Conservation (phyloP, 2,888 invertebrate genomes). For the Acrocera orbiculus region DNA sequence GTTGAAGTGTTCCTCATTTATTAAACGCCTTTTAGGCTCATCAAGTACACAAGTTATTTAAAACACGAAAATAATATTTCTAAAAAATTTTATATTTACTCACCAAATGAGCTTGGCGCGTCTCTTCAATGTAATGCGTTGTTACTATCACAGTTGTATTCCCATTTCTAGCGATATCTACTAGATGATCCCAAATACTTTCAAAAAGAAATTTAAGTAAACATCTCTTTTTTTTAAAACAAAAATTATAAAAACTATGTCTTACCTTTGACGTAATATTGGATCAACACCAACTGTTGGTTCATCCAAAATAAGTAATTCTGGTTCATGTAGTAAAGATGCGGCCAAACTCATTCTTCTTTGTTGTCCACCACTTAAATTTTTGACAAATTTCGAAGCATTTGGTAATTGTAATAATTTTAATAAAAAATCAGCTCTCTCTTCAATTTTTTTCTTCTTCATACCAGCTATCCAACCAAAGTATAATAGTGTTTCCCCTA, state of each 20-base stretch:
- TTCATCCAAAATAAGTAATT: slow-evolving; percentile 77
- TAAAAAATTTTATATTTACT: slow-evolving; percentile 24
- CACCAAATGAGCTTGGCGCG: slow-evolving; percentile 63
- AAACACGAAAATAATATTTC: neutral
- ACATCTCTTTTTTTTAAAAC: neutral
- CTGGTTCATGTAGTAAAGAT: slow-evolving; percentile 74
- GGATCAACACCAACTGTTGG: slow-evolving; percentile 91
- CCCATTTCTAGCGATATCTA: slow-evolving; percentile 56
- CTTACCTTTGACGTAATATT: slow-evolving; percentile 57
- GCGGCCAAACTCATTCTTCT: slow-evolving; percentile 76
- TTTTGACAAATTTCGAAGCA: slow-evolving; percentile 47
- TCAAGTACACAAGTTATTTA: neutral
- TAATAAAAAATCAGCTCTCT: slow-evolving; percentile 54
- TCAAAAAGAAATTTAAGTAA: slow-evolving; percentile 16
- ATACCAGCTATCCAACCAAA: slow-evolving; percentile 73
- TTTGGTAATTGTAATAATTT: slow-evolving; percentile 41
- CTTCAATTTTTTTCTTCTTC: slow-evolving; percentile 45
- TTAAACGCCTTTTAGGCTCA: too few relatives aligned
- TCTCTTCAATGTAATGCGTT: slow-evolving; percentile 77
- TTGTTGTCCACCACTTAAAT: slow-evolving; percentile 77
- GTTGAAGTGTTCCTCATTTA: too few relatives aligned
- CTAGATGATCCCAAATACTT: slow-evolving; percentile 72
- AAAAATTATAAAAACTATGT: slow-evolving; percentile 1
- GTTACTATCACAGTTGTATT: slow-evolving; percentile 69
- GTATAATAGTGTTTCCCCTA: slow-evolving; percentile 63